Evolutionary conservation across 2,113 vertebrate species (phyloP), one percentile per base, ranked within the genome.

Genomic region (Pyrgilauda ruficollis): DNA sequence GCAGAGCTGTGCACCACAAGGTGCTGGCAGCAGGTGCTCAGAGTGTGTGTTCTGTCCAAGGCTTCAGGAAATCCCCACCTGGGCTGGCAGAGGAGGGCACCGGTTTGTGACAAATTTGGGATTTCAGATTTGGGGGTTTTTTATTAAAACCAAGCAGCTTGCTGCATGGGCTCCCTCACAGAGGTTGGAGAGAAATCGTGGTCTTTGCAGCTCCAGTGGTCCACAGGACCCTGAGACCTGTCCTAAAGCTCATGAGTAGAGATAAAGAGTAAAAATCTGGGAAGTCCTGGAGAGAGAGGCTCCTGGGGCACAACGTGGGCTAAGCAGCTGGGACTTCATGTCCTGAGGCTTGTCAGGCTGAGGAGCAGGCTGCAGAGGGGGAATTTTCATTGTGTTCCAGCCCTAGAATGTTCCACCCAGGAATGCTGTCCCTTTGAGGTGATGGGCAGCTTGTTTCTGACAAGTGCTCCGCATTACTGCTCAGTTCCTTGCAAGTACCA

Each of bases 21-120:
- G 44, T 55, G 21, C 28, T 88, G 67, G 53, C 53, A 77, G 13
- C 18, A 62, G 14, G 37, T n/a, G 62, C 33, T 84, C 26, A 3
- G 15, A 80, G 59, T 7, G 11, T 7, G 11, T 6, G 0, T 66
- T 22, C 33, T 76, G 33, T 39, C 37, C 43, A 55, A 0, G 0
- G 2, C 39, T 82, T 94, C 30, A 31, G 55, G 27, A 79, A 66
- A 80, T 5, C 18, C 26, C 4, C 47, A 27, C 12, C 19, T 46
- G 72, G 33, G 49, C 41, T 67, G 47, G 23, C 24, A 50, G 33
- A 70, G 28, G 22, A 77, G 14, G 43, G 44, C 5, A 2, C 28
- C 66, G 12, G 69, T 86, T 77, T 81, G 46, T 69, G 50, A 6
- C 50, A 7, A 7, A 46, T 69, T 69, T 69, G 46, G 50, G 41